Percentiles rank a stretch among this genome's conserved stretches.
Evolutionary conservation across 2,113 vertebrate genomes (phyloP).

Genomic region (Menidia beryllina): DNA sequence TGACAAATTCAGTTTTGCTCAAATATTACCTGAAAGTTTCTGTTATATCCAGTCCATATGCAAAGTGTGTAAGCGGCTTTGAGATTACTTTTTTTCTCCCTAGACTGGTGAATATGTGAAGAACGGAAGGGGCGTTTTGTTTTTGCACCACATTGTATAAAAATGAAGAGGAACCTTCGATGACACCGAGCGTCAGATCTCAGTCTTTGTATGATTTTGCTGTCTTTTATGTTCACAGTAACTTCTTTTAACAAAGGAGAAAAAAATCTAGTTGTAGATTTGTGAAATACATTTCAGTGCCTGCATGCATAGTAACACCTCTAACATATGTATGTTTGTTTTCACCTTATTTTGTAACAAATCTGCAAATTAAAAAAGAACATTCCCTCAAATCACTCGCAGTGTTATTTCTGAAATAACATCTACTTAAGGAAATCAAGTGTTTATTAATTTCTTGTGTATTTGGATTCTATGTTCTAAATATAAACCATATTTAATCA

Average conservation of each 20-base stretch:
- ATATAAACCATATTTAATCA: too few species aligned
- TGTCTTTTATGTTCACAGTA: conserved; percentile 17
- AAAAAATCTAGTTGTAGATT: conserved; percentile 48
- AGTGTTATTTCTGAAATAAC: neutral
- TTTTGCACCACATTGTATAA: conserved; percentile 52
- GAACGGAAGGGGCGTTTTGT: conserved; percentile 42
- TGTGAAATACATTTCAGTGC: conserved; percentile 38
- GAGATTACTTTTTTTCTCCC: neutral
- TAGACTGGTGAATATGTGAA: conserved; percentile 23
- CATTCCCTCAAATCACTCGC: conserved; percentile 23
- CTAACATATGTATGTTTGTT: conserved; percentile 42
- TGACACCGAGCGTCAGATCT: conserved; percentile 28
- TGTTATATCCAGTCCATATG: neutral
- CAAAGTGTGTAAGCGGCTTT: conserved; percentile 9
- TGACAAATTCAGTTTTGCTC: too few species aligned
- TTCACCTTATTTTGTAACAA: conserved; percentile 71
- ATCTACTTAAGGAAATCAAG: neutral
- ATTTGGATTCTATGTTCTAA: too few species aligned
- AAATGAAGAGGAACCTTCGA: conserved; percentile 32
- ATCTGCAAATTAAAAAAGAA: conserved; percentile 61
- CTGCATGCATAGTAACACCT: conserved; percentile 59
- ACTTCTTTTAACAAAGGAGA: conserved; percentile 33
- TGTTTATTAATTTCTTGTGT: too few species aligned
- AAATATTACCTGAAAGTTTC: too few species aligned
- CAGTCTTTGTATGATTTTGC: conserved; percentile 34